Base-by-base conservation (phyloP, 2,888 invertebrate genomes). In the Meiosimyza platycephala region DNA sequence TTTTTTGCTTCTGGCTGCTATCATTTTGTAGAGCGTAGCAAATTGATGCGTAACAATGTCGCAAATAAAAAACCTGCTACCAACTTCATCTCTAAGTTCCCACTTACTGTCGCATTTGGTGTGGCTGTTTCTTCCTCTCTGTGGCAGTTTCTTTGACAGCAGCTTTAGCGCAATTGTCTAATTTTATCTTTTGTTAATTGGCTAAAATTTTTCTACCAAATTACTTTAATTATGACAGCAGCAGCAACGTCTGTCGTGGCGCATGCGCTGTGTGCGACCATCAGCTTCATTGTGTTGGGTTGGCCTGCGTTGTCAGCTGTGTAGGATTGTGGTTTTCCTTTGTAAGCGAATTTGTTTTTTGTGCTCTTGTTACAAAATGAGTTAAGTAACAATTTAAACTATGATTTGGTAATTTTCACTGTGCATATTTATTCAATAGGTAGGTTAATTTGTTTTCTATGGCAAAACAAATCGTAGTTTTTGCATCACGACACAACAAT, bases 171-270 rank as follows among this genome's bases (percentile, higher is more conserved):
- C 40, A 40, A 40, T 40, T 40, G 40, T 40, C n/a, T 66, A 72
- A 72, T 65, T 51, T 18, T 51, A 62, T 79, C 81, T 81, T 80
- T 81, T 79, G 78, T 80, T 83, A 83, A 84, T 83, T 83, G 83
- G 81, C 81, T 84, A 80, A 82, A 81, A 77, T 80, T 84, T 83
- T 83, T 83, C 82, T 82, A 84, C 83, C 79, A 82, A 83, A 83
- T 83, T 83, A 83, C 84, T 83, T 83, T 81, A 83, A 84, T 83
- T 83, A 82, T 80, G 79, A 79, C 82, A 79, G 55, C 18, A 13
- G 16, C 66, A 51, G 51, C 59, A 28, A 71, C 71, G 22, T 12
- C 18, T 28, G 50, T 63, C 72, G 74, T 51, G 57, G 48, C 72
- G 72, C 60, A 72, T 28, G 68, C 68, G 68, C 68, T 63, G 72